Evolutionary conservation across 2,888 invertebrate species (phyloP).

Genomic region (Imbricaverruca yamaguchii): DNA sequence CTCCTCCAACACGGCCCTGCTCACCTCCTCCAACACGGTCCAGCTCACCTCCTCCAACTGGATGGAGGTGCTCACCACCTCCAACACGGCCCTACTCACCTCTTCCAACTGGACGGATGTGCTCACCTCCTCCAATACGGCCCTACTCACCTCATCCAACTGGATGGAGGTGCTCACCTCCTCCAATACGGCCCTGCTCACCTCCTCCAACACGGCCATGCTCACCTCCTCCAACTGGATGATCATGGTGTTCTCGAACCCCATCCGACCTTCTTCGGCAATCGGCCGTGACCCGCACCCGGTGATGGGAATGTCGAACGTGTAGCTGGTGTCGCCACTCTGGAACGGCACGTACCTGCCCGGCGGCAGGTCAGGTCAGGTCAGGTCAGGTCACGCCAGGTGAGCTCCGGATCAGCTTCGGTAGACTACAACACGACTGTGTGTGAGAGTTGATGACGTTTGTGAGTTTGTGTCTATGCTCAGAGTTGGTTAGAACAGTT

Average conservation of each 20-base stretch:
- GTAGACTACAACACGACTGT: too few relatives aligned
- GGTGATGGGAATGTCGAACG: constrained; percentile 35
- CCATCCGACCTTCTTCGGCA: constrained; percentile 30
- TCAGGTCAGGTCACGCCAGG: too few relatives aligned
- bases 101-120: constrained; percentile 37
- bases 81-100: too few relatives aligned
- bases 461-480: too few relatives aligned
- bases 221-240: constrained; percentile 35
- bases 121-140: constrained; percentile 33
- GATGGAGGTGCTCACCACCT: too few relatives aligned
- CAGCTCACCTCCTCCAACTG: constrained; percentile 35
- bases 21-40: constrained; percentile 34
- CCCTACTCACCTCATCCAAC: constrained; percentile 33
- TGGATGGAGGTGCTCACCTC: constrained; percentile 34
- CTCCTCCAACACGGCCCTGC: constrained; percentile 34
- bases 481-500: too few relatives aligned
- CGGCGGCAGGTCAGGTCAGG: neutral
- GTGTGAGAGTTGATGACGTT: too few relatives aligned
- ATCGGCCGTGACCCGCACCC: constrained; percentile 35
- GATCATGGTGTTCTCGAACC: constrained; percentile 36
- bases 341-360: constrained; percentile 35
- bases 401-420: too few relatives aligned
- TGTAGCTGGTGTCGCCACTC: constrained; percentile 31
- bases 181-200: constrained; percentile 29
- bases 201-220: neutral